Base-by-base conservation (phyloP, 2,888 invertebrate genomes). In the Pantelozetes paolii region DNA sequence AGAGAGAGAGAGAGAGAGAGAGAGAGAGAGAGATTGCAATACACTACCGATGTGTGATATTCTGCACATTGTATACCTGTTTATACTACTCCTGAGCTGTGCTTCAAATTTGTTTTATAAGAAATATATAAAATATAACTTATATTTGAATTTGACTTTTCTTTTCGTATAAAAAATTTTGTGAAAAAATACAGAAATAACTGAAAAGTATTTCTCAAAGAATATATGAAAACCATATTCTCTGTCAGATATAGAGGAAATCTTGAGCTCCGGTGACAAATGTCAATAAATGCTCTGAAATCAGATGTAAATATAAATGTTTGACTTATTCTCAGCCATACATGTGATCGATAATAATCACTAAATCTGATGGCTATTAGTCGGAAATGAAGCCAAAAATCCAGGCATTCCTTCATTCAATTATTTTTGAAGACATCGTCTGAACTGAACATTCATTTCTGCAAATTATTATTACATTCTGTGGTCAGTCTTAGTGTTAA, bases 241-340 rank as follows among this genome's bases (percentile, higher is more conserved):
- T 28, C 23, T 26, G 18, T 13, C 20, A 30, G 20, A 8, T 15
- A 30, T 13, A 30, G 30, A 59, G 30, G 57, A 59, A 32, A 64
- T 64, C 15, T 20, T 9, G n/a, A 64, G 36, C 30, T 13, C 20
- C 11, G 32, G 36, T 64, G 36, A 64, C 62, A 36, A 64, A 64
- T 36, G 62, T 64, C 62, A 64, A 64, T 36, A 64, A 64, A 26
- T 28, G 28, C 15, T 26, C 28, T 9, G 28, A 28, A 57, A 57
- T 57, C 2, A 28, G 18, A 5, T 28, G 18, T 32, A 59, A 36
- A 64, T 64, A 36, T 64, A 36, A 59, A 59, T 59, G 59, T 64
- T 64, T 32, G 62, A 64, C 62, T 64, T 64, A 64, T n/a, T 64
- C 62, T 28, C 13, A n/a, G 62, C 36, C 18, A 64, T 64, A 36